Percentiles rank a stretch among this genome's conserved stretches.
Evolutionary conservation across 2,888 invertebrate species (phyloP).

Genomic region (Leptinotarsa peninsularis): DNA sequence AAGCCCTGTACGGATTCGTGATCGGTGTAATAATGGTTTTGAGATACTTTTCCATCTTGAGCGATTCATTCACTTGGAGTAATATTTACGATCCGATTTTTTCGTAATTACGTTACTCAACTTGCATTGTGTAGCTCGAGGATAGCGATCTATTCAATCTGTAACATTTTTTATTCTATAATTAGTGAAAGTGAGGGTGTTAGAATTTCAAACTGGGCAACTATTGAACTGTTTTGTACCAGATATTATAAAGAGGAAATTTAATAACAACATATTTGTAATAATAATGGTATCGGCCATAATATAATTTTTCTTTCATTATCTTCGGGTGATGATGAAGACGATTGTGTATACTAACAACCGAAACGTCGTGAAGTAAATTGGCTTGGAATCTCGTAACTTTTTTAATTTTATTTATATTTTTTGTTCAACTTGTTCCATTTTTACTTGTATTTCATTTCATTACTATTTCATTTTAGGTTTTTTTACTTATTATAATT

Average conservation of each 20-base stretch:
- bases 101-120: slow-evolving; percentile 1
- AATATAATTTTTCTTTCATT: too few relatives aligned
- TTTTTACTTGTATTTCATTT: too few relatives aligned
- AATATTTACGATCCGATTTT: background rate
- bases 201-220: background rate
- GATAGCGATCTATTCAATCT: background rate
- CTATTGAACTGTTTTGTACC: background rate
- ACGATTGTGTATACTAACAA: too few relatives aligned
- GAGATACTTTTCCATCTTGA: slow-evolving; percentile 17
- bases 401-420: too few relatives aligned
- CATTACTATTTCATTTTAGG: too few relatives aligned
- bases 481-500: too few relatives aligned
- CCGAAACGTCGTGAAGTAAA: too few relatives aligned
- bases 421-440: too few relatives aligned
- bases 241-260: background rate
- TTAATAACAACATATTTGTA: background rate
- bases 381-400: too few relatives aligned
- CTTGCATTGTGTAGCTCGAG: background rate
- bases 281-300: too few relatives aligned
- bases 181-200: slow-evolving; percentile 8
- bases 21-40: slow-evolving; percentile 16
- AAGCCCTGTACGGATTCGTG: slow-evolving; percentile 23
- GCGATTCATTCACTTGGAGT: slow-evolving; percentile 1
- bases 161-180: background rate
- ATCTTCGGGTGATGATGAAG: too few relatives aligned